Conservation (phyloP, 1,140 invertebrate genomes). For the Drosophila carrolli region DNA sequence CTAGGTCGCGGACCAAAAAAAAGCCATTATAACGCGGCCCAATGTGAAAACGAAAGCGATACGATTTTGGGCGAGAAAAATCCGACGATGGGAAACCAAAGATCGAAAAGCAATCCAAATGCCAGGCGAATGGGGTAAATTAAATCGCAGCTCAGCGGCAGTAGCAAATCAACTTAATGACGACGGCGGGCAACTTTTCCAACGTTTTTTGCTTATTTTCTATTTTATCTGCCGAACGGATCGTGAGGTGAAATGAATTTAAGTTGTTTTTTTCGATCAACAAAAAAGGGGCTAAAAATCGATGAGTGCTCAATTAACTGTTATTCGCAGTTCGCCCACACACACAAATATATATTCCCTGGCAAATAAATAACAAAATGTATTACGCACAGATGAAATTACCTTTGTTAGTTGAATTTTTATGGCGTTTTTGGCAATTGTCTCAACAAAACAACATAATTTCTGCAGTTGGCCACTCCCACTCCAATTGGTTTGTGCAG, state of each 20-base stretch:
- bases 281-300: constrained; percentile 46
- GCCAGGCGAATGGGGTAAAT: constrained; percentile 52
- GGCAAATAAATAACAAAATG: constrained; percentile 16
- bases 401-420: constrained; percentile 66
- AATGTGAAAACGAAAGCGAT: constrained; percentile 54
- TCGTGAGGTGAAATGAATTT: constrained; percentile 44
- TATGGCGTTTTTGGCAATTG: constrained; percentile 61
- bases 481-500: constrained; percentile 44
- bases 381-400: constrained; percentile 9
- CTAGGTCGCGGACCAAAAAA: constrained; percentile 38
- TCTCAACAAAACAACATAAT: constrained; percentile 66
- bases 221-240: constrained; percentile 29
- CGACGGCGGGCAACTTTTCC: constrained; percentile 53
- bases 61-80: constrained; percentile 43
- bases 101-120: constrained; percentile 34
- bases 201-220: constrained; percentile 19
- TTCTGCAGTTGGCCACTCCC: constrained; percentile 69
- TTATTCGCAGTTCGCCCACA: constrained; percentile 35
- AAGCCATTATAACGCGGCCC: constrained; percentile 6
- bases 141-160: constrained; percentile 58
- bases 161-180: constrained; percentile 68
- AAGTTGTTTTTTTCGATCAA: constrained; percentile 21
- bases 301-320: constrained; percentile 60
- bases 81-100: constrained; percentile 26
- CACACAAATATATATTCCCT: not conserved